Base-by-base conservation (phyloP, 2,113 vertebrate genomes). In the Ramphastos sulfuratus region DNA sequence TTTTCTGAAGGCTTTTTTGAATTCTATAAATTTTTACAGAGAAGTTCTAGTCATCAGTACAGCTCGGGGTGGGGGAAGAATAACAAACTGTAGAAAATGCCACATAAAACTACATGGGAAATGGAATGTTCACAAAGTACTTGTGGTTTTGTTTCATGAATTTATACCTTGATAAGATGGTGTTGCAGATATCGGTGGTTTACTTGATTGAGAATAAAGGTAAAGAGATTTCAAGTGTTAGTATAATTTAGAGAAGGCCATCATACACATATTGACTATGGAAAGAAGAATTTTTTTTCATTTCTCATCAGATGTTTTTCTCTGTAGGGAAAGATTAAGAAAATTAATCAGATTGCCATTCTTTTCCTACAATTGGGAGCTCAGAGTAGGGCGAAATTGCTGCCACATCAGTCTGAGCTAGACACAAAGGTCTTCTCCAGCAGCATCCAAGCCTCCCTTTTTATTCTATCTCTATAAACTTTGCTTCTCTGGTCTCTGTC, bases 1-100 rank as follows among this genome's bases (percentile, higher is more conserved):
- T 90, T 94, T 85, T 89, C 55, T 82, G 37, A 90, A 85, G 14
- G n/a, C n/a, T n/a, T n/a, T n/a, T n/a, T n/a, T n/a, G n/a, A n/a
- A n/a, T n/a, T n/a, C n/a, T n/a, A n/a, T 30, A 15, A 6, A 52
- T 66, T 94, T 94, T 89, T 86, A 30, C 44, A 81, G 92, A 64
- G 21, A 69, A 80, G 19, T 72, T 86, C 24, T 69, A 74, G 46
- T 59, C 27, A 81, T 56, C 64, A 83, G 37, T 93, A 78, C 18
- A 50, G 21, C 15, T 60, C 39, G 10, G 48, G 48, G 0, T 1
- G 16, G 28, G 30, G 65, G 39, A 59, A 1, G 8, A 82, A 17
- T 5, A 75, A 37, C 4, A 80, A 86, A 79, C 6, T 8, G n/a
- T 24, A 35, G 85, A 85, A 87, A 81, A 42, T 37, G 0, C 23